Base-by-base conservation (phyloP, 2,888 invertebrate genomes). In the Chalcis sispes region DNA sequence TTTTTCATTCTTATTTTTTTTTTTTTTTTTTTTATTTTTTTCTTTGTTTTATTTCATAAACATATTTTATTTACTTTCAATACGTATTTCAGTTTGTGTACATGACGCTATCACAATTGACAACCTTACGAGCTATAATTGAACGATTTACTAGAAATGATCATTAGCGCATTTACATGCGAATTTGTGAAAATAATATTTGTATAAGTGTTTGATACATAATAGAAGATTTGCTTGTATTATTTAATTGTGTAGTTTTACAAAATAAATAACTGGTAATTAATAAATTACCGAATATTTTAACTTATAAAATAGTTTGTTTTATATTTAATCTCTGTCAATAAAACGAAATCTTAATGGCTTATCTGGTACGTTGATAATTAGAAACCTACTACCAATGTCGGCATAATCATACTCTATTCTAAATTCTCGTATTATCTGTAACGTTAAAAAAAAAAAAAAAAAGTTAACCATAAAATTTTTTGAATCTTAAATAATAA, bases 381-480 rank as follows among this genome's bases (percentile, higher is more conserved):
- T 91, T 81, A 89, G 89, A 81, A 90, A 90, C 58, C 90, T 91
- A 69, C 92, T 91, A 72, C 88, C 87, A 59, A 93, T 91, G 75
- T 93, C 92, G 15, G 92, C 93, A 84, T 93, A 93, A 82, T 93
- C 92, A 82, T 93, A 93, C 82, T 93, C 92, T 59, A 94, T 87
- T 83, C 90, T 91, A 83, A 91, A 93, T 82, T 91, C 92, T 79
- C 91, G 90, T 67, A 93, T 79, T 71, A 93, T 82, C 93, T 93
- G 87, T 48, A 89, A 90, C 15, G 52, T 18, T 59, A 67, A 61
- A 56, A 70, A 20, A 20, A 70, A 13, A 54, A 36, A 7, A n/a
- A n/a, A n/a, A n/a, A n/a, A n/a, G n/a, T n/a, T n/a, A n/a, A n/a
- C n/a, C n/a, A n/a, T n/a, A n/a, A n/a, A n/a, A n/a, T n/a, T n/a